phyloP scores from a whole-genome alignment of 2,797 vertebrate genomes.

The Channallabes apus region DNA sequence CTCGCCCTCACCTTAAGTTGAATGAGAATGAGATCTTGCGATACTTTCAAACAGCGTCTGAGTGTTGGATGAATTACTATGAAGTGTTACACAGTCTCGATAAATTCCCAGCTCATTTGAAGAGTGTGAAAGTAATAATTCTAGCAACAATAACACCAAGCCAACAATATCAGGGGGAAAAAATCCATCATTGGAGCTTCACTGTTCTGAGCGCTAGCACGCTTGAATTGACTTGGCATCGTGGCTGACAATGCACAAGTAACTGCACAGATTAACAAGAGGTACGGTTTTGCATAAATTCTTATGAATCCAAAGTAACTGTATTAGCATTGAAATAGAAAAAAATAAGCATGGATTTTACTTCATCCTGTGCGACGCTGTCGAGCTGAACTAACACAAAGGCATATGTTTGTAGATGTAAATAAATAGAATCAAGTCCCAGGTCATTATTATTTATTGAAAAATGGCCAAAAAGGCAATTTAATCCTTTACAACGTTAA shows the following conservation, averaged over 20 bases:
- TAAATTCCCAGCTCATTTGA: background rate
- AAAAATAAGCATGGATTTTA: background rate
- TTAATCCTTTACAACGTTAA: background rate
- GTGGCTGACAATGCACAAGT: conserved; percentile 48
- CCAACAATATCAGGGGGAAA: background rate
- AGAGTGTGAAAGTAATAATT: conserved; percentile 19
- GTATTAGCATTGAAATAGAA: background rate
- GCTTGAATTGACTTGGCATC: conserved; percentile 38
- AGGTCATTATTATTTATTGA: background rate
- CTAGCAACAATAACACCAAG: background rate
- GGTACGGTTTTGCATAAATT: background rate
- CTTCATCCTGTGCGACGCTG: background rate
- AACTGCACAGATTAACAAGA: conserved; percentile 30
- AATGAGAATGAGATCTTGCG: background rate
- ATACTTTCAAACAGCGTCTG: background rate
- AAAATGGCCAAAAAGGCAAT: background rate
- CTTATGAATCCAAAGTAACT: background rate
- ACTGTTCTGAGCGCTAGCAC: background rate
- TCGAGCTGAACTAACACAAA: background rate
- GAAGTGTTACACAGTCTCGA: background rate
- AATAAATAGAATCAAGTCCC: background rate
- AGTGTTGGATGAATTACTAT: background rate
- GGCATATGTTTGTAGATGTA: background rate
- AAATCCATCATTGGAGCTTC: background rate
- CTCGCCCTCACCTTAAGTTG: too few species aligned